Base-by-base conservation (phyloP, 1,140 invertebrate species). In the Anoplolepis gracilipes region DNA sequence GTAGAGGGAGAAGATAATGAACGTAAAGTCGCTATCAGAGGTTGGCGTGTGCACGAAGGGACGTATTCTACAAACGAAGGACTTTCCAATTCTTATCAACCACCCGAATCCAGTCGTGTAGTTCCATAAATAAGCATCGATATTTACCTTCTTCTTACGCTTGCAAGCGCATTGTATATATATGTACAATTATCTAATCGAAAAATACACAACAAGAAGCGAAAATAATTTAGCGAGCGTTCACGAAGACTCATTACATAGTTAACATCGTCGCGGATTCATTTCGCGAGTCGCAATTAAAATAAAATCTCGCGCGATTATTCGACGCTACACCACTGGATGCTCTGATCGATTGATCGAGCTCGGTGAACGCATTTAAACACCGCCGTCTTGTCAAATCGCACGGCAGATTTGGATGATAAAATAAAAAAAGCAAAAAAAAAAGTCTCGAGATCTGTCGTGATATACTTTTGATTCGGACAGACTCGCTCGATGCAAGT, bases 391-490 rank as follows among this genome's bases (percentile, higher is more conserved):
- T 19, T 22, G 30, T 28, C n/a, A 49, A 25, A 49, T 53, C n/a
- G 16, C 46, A 16, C 42, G 39, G n/a, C 28, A 67, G 25, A n/a
- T 30, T 8, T n/a, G 49, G 8, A 28, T 22, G 33, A 69, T 25
- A 53, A 59, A 59, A 72, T 28, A 1, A 72, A 72, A 42, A 49
- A 49, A 49, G 13, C 3, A 16, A 49, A 49, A 42, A 36, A 16
- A 39, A n/a, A 25, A 7, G 33, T 22, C 30, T 64, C 8, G 36
- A 81, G 25, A 22, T 82, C 53, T 72, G 78, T 82, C 78, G 16
- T 72, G 46, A 55, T 49, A 49, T 73, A 73, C 53, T 73, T 82
- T 73, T 82, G 25, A 82, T 61, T 82, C 39, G 28, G 33, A 59
- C 78, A 72, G 65, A 81, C 16, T 81, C 65, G 70, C 19, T 46